phyloP scores from a whole-genome alignment of 2,888 invertebrate species.

The Agrilus biguttatus region DNA sequence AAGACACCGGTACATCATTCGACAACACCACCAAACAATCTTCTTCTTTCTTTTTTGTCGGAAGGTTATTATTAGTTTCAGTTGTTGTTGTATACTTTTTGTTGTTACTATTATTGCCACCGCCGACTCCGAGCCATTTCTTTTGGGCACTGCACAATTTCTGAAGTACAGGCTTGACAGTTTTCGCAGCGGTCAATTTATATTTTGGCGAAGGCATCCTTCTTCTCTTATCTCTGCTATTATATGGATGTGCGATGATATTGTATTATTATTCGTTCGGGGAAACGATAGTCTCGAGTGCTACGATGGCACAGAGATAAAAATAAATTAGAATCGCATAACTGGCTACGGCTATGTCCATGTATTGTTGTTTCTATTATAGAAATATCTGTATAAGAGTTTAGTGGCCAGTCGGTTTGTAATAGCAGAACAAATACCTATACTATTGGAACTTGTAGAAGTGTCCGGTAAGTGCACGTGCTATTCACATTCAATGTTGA shows the following conservation, averaged over 20 bases:
- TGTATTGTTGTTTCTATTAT: no score
- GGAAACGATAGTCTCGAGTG: no score
- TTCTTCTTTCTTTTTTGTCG: constrained; percentile 7
- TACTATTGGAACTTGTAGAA: no score
- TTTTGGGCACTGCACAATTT: constrained; percentile 22
- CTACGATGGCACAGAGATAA: no score
- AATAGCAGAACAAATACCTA: not conserved
- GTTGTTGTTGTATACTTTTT: not conserved
- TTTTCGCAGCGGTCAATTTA: constrained; percentile 14
- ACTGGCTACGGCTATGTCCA: no score
- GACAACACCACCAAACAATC: no score
- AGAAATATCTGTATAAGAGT: no score
- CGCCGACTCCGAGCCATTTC: constrained; percentile 15
- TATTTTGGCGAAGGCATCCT: constrained; percentile 20
- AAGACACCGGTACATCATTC: not conserved
- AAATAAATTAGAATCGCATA: no score
- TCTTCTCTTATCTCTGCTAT: not conserved
- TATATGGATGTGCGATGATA: not conserved
- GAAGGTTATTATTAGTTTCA: constrained; percentile 2
- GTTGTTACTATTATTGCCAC: constrained; percentile 5
- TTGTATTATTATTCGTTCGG: no score
- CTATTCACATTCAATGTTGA: no score
- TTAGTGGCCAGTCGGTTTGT: not conserved
- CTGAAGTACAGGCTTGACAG: constrained; percentile 19
- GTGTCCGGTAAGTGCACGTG: no score